These are phyloP conservation scores for Dichetophora obliterata DNA, from an alignment of 2,888 invertebrate species.

Conservation along the genomic window DNA sequence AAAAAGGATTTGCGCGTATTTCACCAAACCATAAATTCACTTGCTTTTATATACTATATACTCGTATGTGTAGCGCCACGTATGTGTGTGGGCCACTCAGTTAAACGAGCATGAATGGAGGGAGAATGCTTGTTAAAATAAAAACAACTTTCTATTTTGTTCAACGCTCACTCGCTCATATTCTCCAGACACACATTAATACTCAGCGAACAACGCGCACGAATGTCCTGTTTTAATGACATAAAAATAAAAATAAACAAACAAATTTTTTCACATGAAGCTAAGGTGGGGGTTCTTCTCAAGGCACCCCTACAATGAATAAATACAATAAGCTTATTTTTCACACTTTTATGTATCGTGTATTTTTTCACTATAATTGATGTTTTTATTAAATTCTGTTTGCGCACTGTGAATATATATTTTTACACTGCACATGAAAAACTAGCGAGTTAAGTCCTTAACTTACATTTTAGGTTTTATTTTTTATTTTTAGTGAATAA, in stretches of 20 bases:
- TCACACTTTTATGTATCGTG: too few relatives aligned
- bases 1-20: slow-evolving; percentile 16
- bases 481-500: background rate
- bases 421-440: too few relatives aligned
- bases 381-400: too few relatives aligned
- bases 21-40: background rate
- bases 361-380: too few relatives aligned
- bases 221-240: background rate
- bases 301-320: background rate
- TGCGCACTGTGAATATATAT: too few relatives aligned
- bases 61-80: background rate
- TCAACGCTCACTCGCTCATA: background rate
- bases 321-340: too few relatives aligned
- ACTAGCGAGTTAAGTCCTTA: too few relatives aligned
- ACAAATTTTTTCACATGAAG: background rate
- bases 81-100: too few relatives aligned
- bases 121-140: background rate
- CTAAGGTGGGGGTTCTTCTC: background rate
- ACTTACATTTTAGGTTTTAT: background rate
- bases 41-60: background rate
- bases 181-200: slow-evolving; percentile 7
- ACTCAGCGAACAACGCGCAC: slow-evolving; percentile 50
- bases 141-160: background rate
- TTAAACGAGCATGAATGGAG: too few relatives aligned
- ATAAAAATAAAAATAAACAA: background rate